Evolutionary conservation across 2,888 invertebrate genomes (phyloP), one percentile per base, ranked within the genome.

Genomic region (Drosophila eohydei): DNA sequence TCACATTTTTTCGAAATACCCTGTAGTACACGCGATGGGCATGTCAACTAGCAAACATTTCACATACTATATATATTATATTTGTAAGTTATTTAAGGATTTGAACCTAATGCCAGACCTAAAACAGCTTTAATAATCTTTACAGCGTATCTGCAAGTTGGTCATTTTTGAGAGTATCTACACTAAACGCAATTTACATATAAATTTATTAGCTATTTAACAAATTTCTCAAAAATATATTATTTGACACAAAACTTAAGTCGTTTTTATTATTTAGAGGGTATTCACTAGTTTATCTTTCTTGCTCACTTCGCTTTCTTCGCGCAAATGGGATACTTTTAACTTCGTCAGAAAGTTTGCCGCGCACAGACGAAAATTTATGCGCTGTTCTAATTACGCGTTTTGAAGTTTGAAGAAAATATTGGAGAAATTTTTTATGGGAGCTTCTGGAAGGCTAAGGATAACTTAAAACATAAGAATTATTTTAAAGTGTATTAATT

Each of bases 331-430:
- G 62, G 57, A 44, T 61, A 60, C 68, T 71, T 66, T 63, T 56
- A 69, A 65, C 68, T 75, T 71, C 64, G 66, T 59, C 63, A 62
- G 43, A 38, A 71, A 78, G 61, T 41, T 67, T 78, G 55, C 36
- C 43, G 32, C 21, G 50, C 30, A 55, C 40, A 60, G 36, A 65
- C 44, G 64, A 46, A 54, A 68, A 68, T 71, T 69, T 78, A 69
- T 65, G 50, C 44, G 44, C 55, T 66, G 69, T 68, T 69, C 21
- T 21, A 21, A 21, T 21, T 69, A 63, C 54, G 63, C 58, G 46
- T 54, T 56, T 43, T 41, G 56, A 50, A 43, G 16, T 57, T 56
- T 62, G 41, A 52, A 62, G 43, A 43, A 52, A 54, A 38, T 57
- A 43, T n/a, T 38, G 6, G 14, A 41, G 28, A 30, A 0, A 48